A percentile compares a stretch with the other conserved stretches of the same genome.
Evolutionary conservation across 2,113 vertebrate genomes (phyloP).

Genomic region (Hipposideros armiger): DNA sequence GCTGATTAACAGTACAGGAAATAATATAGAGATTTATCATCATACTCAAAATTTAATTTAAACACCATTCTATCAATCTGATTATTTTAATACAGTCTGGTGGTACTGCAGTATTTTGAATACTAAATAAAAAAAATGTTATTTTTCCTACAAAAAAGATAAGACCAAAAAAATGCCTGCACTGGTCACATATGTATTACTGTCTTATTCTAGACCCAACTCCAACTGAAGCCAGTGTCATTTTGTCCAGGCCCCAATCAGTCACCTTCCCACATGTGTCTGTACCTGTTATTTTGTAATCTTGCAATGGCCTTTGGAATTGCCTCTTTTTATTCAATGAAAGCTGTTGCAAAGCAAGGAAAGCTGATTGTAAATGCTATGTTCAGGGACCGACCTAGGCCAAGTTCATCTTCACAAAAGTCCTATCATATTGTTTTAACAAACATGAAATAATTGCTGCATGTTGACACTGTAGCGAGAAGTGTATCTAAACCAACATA

Average conservation of each 20-base stretch:
- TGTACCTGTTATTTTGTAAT: not conserved
- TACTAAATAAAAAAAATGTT: not conserved
- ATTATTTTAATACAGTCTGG: slow-evolving; percentile 10
- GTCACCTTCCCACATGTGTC: not conserved
- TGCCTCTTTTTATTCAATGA: not conserved
- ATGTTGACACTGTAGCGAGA: not conserved
- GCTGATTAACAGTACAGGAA: not conserved
- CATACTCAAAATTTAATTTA: slow-evolving; percentile 26
- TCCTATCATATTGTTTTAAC: not conserved
- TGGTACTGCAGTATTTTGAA: not conserved
- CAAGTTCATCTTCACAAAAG: not conserved
- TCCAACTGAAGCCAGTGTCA: not conserved
- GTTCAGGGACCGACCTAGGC: not conserved
- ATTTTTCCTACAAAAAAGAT: not conserved
- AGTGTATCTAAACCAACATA: not conserved
- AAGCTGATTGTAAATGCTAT: not conserved
- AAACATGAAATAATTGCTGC: not conserved
- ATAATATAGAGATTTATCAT: not conserved
- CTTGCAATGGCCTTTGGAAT: slow-evolving; percentile 7
- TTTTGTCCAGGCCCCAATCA: not conserved
- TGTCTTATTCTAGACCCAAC: not conserved
- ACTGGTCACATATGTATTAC: no score
- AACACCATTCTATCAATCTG: not conserved
- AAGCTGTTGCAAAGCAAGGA: not conserved
- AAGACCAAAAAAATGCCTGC: not conserved